A percentile compares a stretch with the other conserved stretches of the same genome.
Conservation (phyloP, 2,888 invertebrate species). For the Abrostola tripartita region DNA sequence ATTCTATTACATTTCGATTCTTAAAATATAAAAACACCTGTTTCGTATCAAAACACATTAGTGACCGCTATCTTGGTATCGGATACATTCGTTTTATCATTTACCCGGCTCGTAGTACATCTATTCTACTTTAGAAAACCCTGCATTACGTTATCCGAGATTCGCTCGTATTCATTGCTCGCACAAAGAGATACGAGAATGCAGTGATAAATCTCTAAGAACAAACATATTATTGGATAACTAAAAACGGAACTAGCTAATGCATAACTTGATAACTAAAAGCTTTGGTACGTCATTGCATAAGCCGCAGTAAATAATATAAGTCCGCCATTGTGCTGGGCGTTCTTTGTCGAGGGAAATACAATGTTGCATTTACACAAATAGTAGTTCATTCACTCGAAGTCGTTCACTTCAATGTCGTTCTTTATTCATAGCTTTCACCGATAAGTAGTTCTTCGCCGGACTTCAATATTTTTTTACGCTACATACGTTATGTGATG, state of each 20-base stretch:
- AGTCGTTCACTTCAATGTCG: conserved; percentile 29
- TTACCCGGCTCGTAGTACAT: conserved; percentile 15
- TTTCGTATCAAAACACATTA: conserved; percentile 56
- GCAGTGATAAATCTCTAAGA: conserved; percentile 71
- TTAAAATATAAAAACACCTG: conserved; percentile 44
- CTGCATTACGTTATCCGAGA: conserved; percentile 36
- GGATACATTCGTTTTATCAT: conserved; percentile 48
- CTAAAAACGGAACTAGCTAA: conserved; percentile 66
- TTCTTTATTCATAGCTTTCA: conserved; percentile 22
- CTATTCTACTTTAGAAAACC: conserved; percentile 29
- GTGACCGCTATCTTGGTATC: conserved; percentile 31
- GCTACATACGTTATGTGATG: not conserved
- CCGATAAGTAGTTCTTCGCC: conserved; percentile 22
- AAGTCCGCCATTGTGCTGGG: conserved; percentile 34
- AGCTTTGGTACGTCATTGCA: conserved; percentile 70
- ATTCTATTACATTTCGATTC: conserved; percentile 28
- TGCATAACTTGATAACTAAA: conserved; percentile 79
- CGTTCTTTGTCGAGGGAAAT: conserved; percentile 27
- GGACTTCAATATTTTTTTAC: conserved; percentile 11
- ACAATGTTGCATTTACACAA: conserved; percentile 48
- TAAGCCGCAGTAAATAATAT: conserved; percentile 31
- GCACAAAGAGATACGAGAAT: conserved; percentile 45
- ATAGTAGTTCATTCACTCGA: conserved; percentile 38
- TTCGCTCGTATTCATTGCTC: conserved; percentile 44
- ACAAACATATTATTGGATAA: conserved; percentile 66